These are phyloP conservation scores for Dryocosmus kuriphilus DNA, from an alignment of 2,888 invertebrate species.

Conservation along the genomic window DNA sequence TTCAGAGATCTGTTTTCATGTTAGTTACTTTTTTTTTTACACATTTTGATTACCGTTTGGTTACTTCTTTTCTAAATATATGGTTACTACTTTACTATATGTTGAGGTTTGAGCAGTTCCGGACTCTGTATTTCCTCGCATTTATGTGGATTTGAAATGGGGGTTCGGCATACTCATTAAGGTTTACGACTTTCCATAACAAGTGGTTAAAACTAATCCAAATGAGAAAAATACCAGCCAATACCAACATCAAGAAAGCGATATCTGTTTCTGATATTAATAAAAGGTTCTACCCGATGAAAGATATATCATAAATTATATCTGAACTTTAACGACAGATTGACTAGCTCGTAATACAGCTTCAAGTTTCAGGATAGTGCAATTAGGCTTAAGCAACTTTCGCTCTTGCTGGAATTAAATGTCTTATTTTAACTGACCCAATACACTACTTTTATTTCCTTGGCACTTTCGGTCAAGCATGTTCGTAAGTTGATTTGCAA, in stretches of 20 bases:
- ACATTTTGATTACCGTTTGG: too few relatives aligned
- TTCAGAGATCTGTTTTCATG: too few relatives aligned
- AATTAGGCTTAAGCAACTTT: neutral
- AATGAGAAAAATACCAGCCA: neutral
- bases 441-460: neutral
- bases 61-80: too few relatives aligned
- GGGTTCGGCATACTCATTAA: slow-evolving; percentile 2
- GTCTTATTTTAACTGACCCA: neutral
- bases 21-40: too few relatives aligned
- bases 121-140: too few relatives aligned
- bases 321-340: neutral
- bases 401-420: neutral
- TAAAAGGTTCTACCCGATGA: neutral
- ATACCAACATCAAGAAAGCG: slow-evolving; percentile 3
- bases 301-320: neutral
- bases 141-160: neutral
- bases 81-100: too few relatives aligned
- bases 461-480: too few relatives aligned
- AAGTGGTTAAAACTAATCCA: neutral
- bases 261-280: slow-evolving; percentile 1
- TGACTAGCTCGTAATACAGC: neutral
- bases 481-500: too few relatives aligned
- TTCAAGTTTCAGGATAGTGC: neutral
- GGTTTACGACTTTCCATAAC: slow-evolving; percentile 26
- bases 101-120: too few relatives aligned